Evolutionary conservation across 1,140 invertebrate species (phyloP).

Genomic region (Teleopsis dalmanni): DNA sequence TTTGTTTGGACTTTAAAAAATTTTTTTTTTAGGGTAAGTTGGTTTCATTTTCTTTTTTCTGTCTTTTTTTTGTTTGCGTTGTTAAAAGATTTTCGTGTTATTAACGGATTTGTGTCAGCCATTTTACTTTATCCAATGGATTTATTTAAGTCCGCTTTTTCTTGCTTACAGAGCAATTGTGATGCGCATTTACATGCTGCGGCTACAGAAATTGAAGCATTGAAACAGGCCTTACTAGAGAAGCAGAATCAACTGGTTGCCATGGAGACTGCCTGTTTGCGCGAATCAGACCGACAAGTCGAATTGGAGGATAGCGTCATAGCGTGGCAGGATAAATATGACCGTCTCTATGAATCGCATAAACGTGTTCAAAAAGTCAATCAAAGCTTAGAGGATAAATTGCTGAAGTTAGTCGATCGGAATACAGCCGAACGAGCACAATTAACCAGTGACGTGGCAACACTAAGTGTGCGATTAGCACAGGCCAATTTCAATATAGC

Average conservation of each 20-base stretch:
- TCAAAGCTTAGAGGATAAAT: constrained; percentile 89
- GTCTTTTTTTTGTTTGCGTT: too few relatives aligned
- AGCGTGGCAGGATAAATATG: constrained; percentile 88
- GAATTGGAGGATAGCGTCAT: constrained; percentile 77
- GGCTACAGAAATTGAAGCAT: constrained; percentile 68
- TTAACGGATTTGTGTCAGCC: too few relatives aligned
- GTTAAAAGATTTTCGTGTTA: too few relatives aligned
- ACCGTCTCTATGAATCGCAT: constrained; percentile 85
- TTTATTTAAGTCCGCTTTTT: too few relatives aligned
- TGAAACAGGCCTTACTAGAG: constrained; percentile 71
- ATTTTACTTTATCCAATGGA: too few relatives aligned
- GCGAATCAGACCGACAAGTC: constrained; percentile 66
- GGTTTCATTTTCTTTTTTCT: too few relatives aligned
- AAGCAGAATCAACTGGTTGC: constrained; percentile 74
- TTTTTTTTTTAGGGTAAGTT: too few relatives aligned
- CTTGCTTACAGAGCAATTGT: too few relatives aligned
- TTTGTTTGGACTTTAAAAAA: too few relatives aligned
- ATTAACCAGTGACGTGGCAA: constrained; percentile 79
- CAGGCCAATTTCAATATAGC: constrained; percentile 81
- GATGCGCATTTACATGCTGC: constrained; percentile 66
- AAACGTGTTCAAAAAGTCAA: constrained; percentile 92
- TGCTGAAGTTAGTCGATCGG: constrained; percentile 85
- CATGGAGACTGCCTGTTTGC: constrained; percentile 78
- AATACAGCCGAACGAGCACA: constrained; percentile 85
- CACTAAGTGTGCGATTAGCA: constrained; percentile 76